Evolutionary conservation across 2,113 vertebrate genomes (phyloP).

Genomic region (Hydrochoerus hydrochaeris): DNA sequence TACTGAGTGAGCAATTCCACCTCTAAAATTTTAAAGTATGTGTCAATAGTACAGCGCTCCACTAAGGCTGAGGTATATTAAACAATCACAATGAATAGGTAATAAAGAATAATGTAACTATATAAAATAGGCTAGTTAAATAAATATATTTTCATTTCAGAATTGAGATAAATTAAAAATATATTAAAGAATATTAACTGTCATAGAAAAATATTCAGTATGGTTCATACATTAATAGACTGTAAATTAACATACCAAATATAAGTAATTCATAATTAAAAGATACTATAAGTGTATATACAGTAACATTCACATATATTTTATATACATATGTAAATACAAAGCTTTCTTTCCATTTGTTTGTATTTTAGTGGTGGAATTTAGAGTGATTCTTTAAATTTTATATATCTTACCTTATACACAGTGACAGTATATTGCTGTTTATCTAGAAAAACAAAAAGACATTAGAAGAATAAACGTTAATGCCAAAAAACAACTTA

Average conservation of each 20-base stretch:
- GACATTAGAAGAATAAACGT: neutral
- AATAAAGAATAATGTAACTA: neutral
- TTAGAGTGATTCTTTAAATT: neutral
- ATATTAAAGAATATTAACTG: neutral
- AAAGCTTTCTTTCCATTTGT: neutral
- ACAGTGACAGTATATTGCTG: neutral
- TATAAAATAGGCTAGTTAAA: neutral
- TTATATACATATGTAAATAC: neutral
- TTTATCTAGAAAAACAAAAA: neutral
- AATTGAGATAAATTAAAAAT: constrained; percentile 28
- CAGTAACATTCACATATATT: neutral
- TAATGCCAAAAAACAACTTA: neutral
- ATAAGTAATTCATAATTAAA: neutral
- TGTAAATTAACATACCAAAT: neutral
- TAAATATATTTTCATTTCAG: neutral
- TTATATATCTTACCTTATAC: neutral
- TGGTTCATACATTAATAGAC: neutral
- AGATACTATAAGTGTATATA: neutral
- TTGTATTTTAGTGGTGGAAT: neutral
- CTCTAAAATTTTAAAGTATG: neutral
- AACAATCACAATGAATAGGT: neutral
- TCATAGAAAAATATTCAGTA: neutral
- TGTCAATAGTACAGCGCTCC: neutral
- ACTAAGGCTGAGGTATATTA: neutral
- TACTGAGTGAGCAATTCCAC: neutral